Conservation (phyloP, 30 jellyfish, hydroid and myxozoan species). For the Euphysa ruthae region DNA sequence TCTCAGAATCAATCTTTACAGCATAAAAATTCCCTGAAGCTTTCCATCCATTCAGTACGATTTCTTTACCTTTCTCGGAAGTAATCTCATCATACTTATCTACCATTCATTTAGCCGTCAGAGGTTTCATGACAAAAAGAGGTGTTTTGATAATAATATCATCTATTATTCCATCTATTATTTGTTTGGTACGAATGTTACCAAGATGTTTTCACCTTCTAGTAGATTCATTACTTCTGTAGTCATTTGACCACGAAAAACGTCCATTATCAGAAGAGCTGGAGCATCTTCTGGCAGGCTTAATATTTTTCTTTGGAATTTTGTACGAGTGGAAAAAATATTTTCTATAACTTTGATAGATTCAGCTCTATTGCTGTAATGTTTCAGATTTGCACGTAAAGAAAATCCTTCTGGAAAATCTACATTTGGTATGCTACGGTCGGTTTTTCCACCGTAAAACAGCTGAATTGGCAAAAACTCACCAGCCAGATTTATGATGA, state of each 20-base stretch:
- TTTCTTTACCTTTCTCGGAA: not conserved
- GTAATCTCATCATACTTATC: not conserved
- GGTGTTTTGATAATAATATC: too few relatives aligned
- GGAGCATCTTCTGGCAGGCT: too few relatives aligned
- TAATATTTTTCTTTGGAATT: too few relatives aligned
- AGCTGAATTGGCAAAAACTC: not conserved
- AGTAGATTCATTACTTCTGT: too few relatives aligned
- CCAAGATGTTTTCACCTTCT: too few relatives aligned
- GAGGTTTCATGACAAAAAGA: not conserved
- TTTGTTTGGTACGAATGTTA: too few relatives aligned
- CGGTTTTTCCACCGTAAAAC: not conserved
- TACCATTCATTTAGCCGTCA: not conserved
- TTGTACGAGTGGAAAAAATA: not conserved
- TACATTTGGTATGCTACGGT: not conserved
- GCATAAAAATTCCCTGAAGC: not conserved
- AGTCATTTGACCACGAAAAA: too few relatives aligned
- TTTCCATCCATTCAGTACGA: not conserved
- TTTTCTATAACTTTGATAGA: not conserved
- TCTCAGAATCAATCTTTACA: too few relatives aligned
- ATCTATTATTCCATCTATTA: too few relatives aligned
- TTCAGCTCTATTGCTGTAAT: not conserved
- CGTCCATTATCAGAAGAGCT: too few relatives aligned
- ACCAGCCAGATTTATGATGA: not conserved
- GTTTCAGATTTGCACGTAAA: not conserved
- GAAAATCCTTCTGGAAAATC: not conserved